Percentiles rank a stretch among this genome's conserved stretches.
Conservation (phyloP, 92 coral and sea anemone genomes). For the Porites divaricata region DNA sequence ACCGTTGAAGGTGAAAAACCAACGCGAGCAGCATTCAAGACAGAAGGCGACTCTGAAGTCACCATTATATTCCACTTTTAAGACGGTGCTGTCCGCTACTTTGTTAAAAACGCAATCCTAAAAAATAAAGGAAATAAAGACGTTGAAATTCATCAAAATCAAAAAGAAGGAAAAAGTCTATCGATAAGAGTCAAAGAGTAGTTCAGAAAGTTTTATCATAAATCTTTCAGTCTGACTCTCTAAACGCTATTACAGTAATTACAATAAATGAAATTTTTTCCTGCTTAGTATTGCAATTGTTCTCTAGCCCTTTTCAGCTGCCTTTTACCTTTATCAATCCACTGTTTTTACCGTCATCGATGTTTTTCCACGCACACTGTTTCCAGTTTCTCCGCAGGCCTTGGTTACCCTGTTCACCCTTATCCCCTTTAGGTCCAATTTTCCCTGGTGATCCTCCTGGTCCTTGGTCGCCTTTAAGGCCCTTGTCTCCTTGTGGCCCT, state of each 20-base stretch:
- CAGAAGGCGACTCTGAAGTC: slow-evolving; percentile 28
- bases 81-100: slow-evolving; percentile 19
- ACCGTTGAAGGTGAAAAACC: slow-evolving; percentile 63
- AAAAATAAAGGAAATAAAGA: background rate
- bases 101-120: slow-evolving; percentile 55
- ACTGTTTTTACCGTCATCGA: slow-evolving; percentile 16
- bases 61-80: slow-evolving; percentile 60
- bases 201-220: too few species aligned
- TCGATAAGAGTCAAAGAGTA: too few species aligned
- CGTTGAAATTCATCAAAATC: too few species aligned
- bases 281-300: background rate
- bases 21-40: slow-evolving; percentile 47
- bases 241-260: too few species aligned
- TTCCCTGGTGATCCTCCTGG: too few species aligned
- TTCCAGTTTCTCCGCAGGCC: background rate
- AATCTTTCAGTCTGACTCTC: too few species aligned
- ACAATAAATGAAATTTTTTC: too few species aligned
- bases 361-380: slow-evolving; percentile 13
- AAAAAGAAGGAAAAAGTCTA: too few species aligned
- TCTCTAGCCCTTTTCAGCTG: background rate
- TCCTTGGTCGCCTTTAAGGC: too few species aligned
- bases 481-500: background rate
- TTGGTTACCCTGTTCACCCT: background rate
- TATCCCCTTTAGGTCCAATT: background rate
- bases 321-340: slow-evolving; percentile 4